Conservation (phyloP, 2,888 invertebrate genomes). For the Cantharis rustica region DNA sequence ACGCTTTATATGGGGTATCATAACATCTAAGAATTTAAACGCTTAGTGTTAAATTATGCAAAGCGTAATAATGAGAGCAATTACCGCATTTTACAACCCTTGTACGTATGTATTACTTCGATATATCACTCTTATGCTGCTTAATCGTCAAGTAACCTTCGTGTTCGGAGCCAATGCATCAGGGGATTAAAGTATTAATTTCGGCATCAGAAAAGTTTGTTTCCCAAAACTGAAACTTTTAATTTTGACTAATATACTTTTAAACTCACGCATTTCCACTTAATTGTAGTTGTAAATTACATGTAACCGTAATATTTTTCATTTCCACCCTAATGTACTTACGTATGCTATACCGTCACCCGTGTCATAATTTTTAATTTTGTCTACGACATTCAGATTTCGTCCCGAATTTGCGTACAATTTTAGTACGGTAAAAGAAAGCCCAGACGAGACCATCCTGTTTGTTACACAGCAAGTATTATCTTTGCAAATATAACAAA, state of each 20-base stretch:
- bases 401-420: background rate
- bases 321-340: background rate
- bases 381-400: no score
- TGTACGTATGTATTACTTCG: constrained; percentile 27
- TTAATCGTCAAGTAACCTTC: constrained; percentile 14
- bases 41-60: constrained; percentile 35
- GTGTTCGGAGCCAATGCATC: background rate
- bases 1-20: constrained; percentile 28
- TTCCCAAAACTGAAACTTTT: background rate
- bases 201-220: background rate
- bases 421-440: background rate
- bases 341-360: no score
- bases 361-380: no score
- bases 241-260: background rate
- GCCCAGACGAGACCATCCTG: no score
- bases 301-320: background rate
- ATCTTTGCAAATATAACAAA: no score
- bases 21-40: constrained; percentile 33
- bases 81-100: constrained; percentile 33
- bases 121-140: constrained; percentile 22
- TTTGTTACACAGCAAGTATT: no score
- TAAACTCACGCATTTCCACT: background rate
- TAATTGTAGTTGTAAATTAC: background rate
- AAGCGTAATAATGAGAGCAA: constrained; percentile 34
- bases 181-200: background rate